Evolutionary conservation across 1,140 invertebrate species (phyloP), one percentile per base, ranked within the genome.

Genomic region (Metopolophium dirhodum): DNA sequence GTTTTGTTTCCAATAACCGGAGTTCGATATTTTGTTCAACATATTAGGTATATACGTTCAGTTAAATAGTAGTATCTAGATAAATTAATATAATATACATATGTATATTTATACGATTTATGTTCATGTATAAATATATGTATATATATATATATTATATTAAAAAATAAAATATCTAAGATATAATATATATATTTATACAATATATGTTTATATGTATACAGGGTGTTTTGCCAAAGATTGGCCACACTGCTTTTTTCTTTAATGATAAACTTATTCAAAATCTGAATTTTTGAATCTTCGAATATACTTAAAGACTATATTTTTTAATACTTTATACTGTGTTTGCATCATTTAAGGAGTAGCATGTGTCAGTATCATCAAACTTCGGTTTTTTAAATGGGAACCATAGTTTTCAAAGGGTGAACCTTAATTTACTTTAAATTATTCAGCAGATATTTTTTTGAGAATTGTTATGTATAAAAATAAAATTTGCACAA

Each of bases 11-110:
- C 11, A 41, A 57, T 23, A 26, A 35, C 26, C n/a, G 57, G 41
- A 57, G 37, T 90, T 90, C 41, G 14, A 45, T 68, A 45, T 90
- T 37, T 90, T 90, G 37, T 90, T 89, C 18, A 41, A 89, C 22
- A 23, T 54, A 54, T 51, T 49, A 41, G 41, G 41, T 41, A 87
- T 49, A 49, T 49, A 85, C 35, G 37, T 86, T 45, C 54, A 45
- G 54, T 90, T 90, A 90, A 61, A 90, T 90, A 90, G 37, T 14
- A 61, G 54, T 89, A 89, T 88, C 9, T 89, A 89, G 51, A 89
- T 54, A 57, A 54, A 41, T 41, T 3, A 37, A 89, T 86, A 86
- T 35, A 26, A 37, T 89, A 89, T 89, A 57, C 30, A 68, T 54
- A 51, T 35, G 22, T 89, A 89, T 35, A 26, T 57, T 88, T 26